Percentiles rank a stretch among this genome's conserved stretches.
These are phyloP conservation scores for Oryzaephilus surinamensis DNA, from an alignment of 1,140 invertebrate genomes.

Conservation along the genomic window DNA sequence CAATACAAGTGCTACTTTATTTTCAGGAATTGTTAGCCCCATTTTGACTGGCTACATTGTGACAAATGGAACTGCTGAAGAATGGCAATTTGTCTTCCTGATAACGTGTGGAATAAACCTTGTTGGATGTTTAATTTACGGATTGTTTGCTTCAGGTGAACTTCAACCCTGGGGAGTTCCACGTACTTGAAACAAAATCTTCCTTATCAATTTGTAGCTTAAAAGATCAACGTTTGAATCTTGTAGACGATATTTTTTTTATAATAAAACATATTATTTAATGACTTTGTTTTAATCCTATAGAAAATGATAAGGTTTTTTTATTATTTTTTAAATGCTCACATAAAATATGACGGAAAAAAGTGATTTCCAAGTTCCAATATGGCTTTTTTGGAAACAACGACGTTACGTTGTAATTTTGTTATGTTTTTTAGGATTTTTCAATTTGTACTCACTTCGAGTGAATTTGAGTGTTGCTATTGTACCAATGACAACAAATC, in stretches of 20 bases:
- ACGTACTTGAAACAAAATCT: conserved; percentile 76
- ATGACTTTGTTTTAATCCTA: no score
- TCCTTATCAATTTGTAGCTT: no score
- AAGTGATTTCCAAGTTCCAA: no score
- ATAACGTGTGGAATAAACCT: conserved; percentile 67
- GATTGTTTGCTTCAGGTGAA: conserved; percentile 64
- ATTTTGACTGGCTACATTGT: conserved; percentile 70
- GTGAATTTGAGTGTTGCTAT: conserved; percentile 85
- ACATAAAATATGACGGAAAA: no score
- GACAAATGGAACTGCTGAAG: conserved; percentile 52
- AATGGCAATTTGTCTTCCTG: conserved; percentile 76
- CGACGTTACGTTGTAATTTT: conserved; percentile 63
- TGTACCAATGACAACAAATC: conserved; percentile 71
- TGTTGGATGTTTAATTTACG: conserved; percentile 63
- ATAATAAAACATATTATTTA: no score
- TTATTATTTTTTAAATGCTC: no score
- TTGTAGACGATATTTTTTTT: no score
- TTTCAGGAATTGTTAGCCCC: conserved; percentile 82
- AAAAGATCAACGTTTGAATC: no score
- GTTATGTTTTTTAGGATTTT: conserved; percentile 79
- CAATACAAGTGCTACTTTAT: conserved; percentile 82
- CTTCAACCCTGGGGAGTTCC: conserved; percentile 70
- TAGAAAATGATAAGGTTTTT: no score
- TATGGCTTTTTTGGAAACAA: conserved; percentile 59
- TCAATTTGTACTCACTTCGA: conserved; percentile 76